These are phyloP conservation scores for Tauraco hartlaubi DNA, from an alignment of 2,797 vertebrate species.

Conservation along the genomic window DNA sequence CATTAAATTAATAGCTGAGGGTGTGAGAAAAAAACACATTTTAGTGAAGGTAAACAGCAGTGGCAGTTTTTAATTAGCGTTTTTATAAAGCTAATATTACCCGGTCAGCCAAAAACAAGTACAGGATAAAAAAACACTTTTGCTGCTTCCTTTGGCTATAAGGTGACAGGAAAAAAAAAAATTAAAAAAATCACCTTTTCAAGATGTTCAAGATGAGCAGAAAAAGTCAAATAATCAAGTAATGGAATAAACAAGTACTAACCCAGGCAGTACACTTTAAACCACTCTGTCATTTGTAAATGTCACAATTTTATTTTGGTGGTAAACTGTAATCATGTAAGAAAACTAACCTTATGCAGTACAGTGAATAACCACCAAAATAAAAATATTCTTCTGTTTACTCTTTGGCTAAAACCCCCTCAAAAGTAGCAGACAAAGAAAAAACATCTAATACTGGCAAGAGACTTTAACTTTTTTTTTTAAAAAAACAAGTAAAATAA, in stretches of 20 bases:
- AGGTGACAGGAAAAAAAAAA: conserved; percentile 26
- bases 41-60: conserved; percentile 82
- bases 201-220: conserved; percentile 77
- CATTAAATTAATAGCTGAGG: conserved; percentile 85
- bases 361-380: conserved; percentile 77
- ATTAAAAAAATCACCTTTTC: conserved; percentile 60
- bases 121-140: conserved; percentile 61
- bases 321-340: conserved; percentile 65
- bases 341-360: conserved; percentile 53
- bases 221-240: conserved; percentile 77
- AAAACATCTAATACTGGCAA: conserved; percentile 77
- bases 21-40: conserved; percentile 70
- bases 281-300: conserved; percentile 57
- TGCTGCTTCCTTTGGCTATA: conserved; percentile 81
- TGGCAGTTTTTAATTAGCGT: conserved; percentile 75
- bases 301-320: conserved; percentile 71
- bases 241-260: conserved; percentile 78
- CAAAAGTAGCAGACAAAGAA: conserved; percentile 74
- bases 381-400: conserved; percentile 82
- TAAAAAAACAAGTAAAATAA: conserved; percentile 73
- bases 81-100: conserved; percentile 80
- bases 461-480: conserved; percentile 46
- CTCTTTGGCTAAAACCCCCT: conserved; percentile 93
- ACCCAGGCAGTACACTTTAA: conserved; percentile 50
- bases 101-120: conserved; percentile 72